Evolutionary conservation across 2,888 invertebrate genomes (phyloP), one percentile per base, ranked within the genome.

Genomic region (Ornithoptera priamus): DNA sequence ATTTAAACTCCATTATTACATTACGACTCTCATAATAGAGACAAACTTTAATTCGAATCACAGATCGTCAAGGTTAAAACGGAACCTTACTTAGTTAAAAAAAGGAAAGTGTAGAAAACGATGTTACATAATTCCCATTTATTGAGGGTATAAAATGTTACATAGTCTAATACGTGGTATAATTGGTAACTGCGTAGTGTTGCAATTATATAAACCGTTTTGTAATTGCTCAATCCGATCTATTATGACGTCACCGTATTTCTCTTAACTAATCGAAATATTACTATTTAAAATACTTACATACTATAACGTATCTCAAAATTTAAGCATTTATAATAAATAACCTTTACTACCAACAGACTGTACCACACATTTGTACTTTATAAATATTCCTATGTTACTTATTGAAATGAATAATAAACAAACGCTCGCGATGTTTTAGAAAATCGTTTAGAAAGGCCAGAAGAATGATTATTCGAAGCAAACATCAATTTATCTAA

Each of bases 91-190:
- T 88, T 88, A 87, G 87, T 87, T 88, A 88, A 88, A 84, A 56
- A 79, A 80, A 85, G 73, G 85, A 86, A 89, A 89, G 88, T 85
- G 83, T 81, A 83, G 80, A 83, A 84, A 85, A 83, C 79, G 64
- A 72, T 81, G 80, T 89, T 89, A 80, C 79, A 84, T 79, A 88
- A 88, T 74, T 75, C 72, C 74, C 80, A 80, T 81, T 79, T 81
- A 77, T 80, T 77, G 75, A 76, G 75, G 77, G 79, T 77, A 82
- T 81, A 81, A 81, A 82, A 84, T 82, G 77, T 77, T 75, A 71
- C 73, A 72, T 53, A 53, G n/a, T 53, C n/a, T 18, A 18, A 78
- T 83, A 81, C 79, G 81, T 82, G 77, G 72, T 75, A 58, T 72
- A 73, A 71, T 77, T 75, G 73, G 74, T 80, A 79, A 75, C 75